Conservation (phyloP, 2,797 vertebrate species). For the Garrulus glandarius region DNA sequence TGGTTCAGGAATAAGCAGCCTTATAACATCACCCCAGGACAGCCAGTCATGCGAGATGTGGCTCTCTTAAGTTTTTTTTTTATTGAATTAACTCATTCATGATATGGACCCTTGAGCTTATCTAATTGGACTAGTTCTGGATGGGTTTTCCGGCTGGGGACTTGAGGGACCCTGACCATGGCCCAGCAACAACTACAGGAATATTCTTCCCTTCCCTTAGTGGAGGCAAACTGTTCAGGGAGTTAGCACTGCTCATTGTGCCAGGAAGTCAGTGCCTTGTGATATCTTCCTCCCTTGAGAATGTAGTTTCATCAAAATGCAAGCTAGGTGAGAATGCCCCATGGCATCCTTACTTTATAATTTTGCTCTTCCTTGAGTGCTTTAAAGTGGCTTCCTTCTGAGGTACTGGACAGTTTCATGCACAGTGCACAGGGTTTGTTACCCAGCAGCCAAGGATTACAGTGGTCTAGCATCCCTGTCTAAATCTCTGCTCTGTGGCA, state of each 20-base stretch:
- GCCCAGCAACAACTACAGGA: neutral
- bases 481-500: neutral
- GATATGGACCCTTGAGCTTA: neutral
- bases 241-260: accelerated
- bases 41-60: neutral
- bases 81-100: neutral
- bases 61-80: neutral
- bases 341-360: neutral
- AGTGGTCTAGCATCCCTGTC: neutral
- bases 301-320: neutral
- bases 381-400: neutral
- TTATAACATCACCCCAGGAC: too few species aligned
- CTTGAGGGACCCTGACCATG: neutral
- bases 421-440: neutral
- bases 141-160: neutral
- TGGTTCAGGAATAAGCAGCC: too few species aligned
- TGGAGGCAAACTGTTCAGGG: neutral
- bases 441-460: neutral
- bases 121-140: neutral
- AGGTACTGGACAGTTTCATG: neutral
- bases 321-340: neutral
- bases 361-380: neutral
- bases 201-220: neutral
- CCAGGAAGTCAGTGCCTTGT: neutral
- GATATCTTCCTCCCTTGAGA: neutral